Conservation (phyloP, 92 coral and sea anemone species). For the Parazoanthus swiftii region DNA sequence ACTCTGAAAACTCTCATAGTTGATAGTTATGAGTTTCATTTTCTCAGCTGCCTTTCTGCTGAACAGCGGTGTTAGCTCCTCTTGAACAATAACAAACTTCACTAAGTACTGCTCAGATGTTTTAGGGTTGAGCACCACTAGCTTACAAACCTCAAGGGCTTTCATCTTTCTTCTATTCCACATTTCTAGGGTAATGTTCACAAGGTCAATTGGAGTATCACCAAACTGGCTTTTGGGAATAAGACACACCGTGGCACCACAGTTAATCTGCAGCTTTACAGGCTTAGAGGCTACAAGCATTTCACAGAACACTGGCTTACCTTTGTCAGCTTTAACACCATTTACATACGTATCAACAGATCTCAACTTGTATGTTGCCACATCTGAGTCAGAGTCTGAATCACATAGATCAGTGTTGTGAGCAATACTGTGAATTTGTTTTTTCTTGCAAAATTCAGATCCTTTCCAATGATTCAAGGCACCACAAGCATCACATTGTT, state of each 20-base stretch:
- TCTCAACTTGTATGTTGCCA: slow-evolving; percentile 43
- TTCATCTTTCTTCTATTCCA: slow-evolving; percentile 37
- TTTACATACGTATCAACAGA: slow-evolving; percentile 36
- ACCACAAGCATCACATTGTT: slow-evolving; percentile 35
- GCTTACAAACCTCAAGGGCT: slow-evolving; percentile 30
- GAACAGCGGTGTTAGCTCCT: slow-evolving; percentile 34
- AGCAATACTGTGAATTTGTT: slow-evolving; percentile 28
- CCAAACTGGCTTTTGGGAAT: slow-evolving; percentile 41
- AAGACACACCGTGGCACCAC: slow-evolving; percentile 36
- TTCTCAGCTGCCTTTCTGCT: slow-evolving; percentile 48
- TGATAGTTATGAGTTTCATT: slow-evolving; percentile 45
- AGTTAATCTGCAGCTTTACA: slow-evolving; percentile 28
- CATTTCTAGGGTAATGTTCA: slow-evolving; percentile 45
- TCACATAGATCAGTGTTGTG: slow-evolving; percentile 21
- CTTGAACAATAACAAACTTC: slow-evolving; percentile 42
- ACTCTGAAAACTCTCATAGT: slow-evolving; percentile 46
- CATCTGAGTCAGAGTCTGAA: slow-evolving; percentile 43
- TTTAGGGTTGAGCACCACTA: slow-evolving; percentile 32
- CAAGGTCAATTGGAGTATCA: slow-evolving; percentile 10
- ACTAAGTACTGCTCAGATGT: slow-evolving; percentile 37
- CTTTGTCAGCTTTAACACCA: slow-evolving; percentile 25
- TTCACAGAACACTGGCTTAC: slow-evolving; percentile 36
- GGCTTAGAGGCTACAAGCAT: slow-evolving; percentile 2
- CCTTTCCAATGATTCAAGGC: slow-evolving; percentile 44
- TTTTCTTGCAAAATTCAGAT: slow-evolving; percentile 18